Evolutionary conservation across 2,113 vertebrate genomes (phyloP).

Genomic region (Equus przewalskii): DNA sequence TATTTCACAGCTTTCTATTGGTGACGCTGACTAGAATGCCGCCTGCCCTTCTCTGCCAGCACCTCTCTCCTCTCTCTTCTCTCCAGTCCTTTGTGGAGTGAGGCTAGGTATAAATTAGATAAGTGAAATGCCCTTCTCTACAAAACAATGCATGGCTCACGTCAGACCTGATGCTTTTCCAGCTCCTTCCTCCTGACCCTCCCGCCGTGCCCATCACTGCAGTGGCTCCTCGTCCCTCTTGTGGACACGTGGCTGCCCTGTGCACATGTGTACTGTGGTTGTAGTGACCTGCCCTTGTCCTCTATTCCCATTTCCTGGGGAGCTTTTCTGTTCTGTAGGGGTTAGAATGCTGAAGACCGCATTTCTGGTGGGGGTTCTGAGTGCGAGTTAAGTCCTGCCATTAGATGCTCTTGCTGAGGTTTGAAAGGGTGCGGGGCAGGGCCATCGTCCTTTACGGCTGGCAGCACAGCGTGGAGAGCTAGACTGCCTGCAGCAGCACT

Average conservation of each 20-base stretch:
- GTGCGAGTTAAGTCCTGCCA: neutral
- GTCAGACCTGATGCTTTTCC: neutral
- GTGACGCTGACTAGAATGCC: neutral
- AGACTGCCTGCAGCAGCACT: neutral
- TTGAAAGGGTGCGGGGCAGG: neutral
- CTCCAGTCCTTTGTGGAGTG: neutral
- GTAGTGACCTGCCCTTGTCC: neutral
- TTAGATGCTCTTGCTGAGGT: neutral
- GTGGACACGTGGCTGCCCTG: rapidly evolving
- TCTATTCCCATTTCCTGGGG: neutral
- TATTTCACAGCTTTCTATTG: neutral
- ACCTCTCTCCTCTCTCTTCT: neutral
- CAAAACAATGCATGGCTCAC: neutral
- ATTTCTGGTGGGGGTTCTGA: neutral
- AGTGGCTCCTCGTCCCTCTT: neutral
- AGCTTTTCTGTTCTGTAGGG: neutral
- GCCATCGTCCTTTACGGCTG: neutral
- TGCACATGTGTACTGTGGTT: rapidly evolving
- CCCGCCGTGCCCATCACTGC: neutral
- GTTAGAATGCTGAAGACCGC: neutral
- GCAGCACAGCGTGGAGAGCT: too few species aligned
- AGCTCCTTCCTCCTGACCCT: neutral
- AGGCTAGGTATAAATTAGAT: neutral
- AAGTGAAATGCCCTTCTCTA: neutral
- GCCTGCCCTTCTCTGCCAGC: neutral